These are phyloP conservation scores for Sebastes aleutianus DNA, from an alignment of 2,797 vertebrate species.

Conservation along the genomic window DNA sequence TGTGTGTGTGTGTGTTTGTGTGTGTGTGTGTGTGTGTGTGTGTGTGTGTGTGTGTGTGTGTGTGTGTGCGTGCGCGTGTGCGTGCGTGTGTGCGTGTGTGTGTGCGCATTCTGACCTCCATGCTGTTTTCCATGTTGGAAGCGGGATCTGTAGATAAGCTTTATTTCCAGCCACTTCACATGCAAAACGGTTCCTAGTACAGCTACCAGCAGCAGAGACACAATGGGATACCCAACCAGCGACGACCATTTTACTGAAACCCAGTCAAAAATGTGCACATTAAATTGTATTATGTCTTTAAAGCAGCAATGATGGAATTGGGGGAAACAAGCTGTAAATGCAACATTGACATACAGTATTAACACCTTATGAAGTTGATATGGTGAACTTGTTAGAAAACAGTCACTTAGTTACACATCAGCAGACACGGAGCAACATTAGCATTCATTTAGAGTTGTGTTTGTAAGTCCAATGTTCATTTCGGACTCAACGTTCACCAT, in stretches of 20 bases:
- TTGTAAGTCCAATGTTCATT: neutral
- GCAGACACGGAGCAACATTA: neutral
- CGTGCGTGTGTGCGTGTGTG: neutral
- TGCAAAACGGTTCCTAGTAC: slow-evolving; percentile 65
- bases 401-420: neutral
- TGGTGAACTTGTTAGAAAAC: neutral
- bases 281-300: neutral
- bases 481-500: neutral
- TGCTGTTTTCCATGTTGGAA: slow-evolving; percentile 35
- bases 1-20: neutral
- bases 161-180: slow-evolving; percentile 85
- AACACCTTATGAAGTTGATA: too few relatives aligned
- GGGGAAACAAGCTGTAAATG: neutral
- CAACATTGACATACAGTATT: neutral
- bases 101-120: slow-evolving; percentile 54
- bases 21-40: neutral
- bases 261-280: neutral
- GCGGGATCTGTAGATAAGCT: slow-evolving; percentile 70
- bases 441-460: neutral
- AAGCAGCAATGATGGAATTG: neutral
- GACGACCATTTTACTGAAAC: slow-evolving; percentile 45
- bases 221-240: slow-evolving; percentile 61
- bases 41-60: neutral
- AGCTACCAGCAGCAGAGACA: slow-evolving; percentile 62
- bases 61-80: neutral